These are phyloP conservation scores for Panzeria rudis DNA, from an alignment of 2,888 invertebrate species.

Conservation along the genomic window DNA sequence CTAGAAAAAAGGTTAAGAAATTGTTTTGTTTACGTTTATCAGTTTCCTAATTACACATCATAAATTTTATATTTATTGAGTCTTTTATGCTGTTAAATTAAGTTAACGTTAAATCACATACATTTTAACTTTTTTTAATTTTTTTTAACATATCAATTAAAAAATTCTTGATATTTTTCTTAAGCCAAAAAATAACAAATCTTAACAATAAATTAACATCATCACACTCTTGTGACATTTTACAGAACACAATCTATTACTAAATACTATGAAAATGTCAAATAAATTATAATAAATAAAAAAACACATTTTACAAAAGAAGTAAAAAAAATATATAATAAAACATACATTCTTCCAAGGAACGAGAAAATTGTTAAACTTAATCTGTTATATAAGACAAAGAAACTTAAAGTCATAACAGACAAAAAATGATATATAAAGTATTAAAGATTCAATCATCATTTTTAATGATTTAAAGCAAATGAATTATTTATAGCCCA, in stretches of 20 bases:
- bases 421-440: slow-evolving; percentile 62
- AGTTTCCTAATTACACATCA: slow-evolving; percentile 23
- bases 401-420: slow-evolving; percentile 15
- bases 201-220: slow-evolving; percentile 61
- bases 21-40: not conserved
- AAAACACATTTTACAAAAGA: not conserved
- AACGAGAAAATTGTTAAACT: not conserved
- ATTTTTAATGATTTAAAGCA: slow-evolving; percentile 60
- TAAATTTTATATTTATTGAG: too few relatives aligned
- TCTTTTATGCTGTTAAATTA: too few relatives aligned
- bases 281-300: slow-evolving; percentile 64
- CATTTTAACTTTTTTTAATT: not conserved
- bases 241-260: slow-evolving; percentile 51
- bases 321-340: slow-evolving; percentile 2
- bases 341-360: slow-evolving; percentile 41
- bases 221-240: slow-evolving; percentile 68
- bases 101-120: too few relatives aligned
- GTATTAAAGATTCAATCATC: slow-evolving; percentile 68
- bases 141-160: slow-evolving; percentile 46
- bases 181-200: slow-evolving; percentile 15
- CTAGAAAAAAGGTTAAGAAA: not conserved
- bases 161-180: slow-evolving; percentile 26
- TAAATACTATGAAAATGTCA: slow-evolving; percentile 66
- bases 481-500: slow-evolving; percentile 71
- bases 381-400: slow-evolving; percentile 32